Conservation (phyloP, 2,797 vertebrate species). For the Danio aesculapii region DNA sequence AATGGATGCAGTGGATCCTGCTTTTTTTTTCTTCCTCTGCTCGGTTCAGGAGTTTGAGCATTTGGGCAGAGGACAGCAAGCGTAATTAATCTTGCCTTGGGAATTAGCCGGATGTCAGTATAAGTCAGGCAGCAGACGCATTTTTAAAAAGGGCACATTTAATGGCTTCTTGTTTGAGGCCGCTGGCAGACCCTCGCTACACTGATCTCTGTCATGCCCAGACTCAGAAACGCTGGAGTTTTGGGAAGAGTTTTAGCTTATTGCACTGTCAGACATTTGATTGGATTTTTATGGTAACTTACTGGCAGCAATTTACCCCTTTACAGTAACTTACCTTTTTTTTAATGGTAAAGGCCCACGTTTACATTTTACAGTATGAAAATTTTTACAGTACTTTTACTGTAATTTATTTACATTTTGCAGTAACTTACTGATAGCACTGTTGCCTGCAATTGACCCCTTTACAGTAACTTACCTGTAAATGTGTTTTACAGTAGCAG, state of each 20-base stretch:
- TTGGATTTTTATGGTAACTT: too few relatives aligned
- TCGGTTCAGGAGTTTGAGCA: constrained; percentile 6
- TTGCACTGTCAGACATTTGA: too few relatives aligned
- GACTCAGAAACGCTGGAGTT: background rate
- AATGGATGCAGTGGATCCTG: background rate
- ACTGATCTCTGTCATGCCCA: constrained; percentile 55
- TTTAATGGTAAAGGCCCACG: too few relatives aligned
- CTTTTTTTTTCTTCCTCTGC: background rate
- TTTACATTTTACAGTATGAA: too few relatives aligned
- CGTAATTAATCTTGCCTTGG: constrained; percentile 55
- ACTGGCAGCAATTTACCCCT: too few relatives aligned
- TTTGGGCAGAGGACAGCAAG: constrained; percentile 15
- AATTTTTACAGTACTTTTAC: too few relatives aligned
- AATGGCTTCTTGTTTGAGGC: constrained; percentile 68
- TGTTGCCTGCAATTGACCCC: too few relatives aligned
- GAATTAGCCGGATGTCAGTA: constrained; percentile 49
- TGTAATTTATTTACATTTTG: too few relatives aligned
- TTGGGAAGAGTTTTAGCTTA: background rate
- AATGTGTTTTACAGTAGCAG: too few relatives aligned
- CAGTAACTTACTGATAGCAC: too few relatives aligned
- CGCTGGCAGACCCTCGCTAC: constrained; percentile 3
- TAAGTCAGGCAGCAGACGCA: constrained; percentile 25
- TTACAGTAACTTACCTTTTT: too few relatives aligned
- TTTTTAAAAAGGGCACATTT: constrained; percentile 70
- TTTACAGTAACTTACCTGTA: too few relatives aligned